Conservation (phyloP, 2,113 vertebrate genomes). For the Amphiprion ocellaris region DNA sequence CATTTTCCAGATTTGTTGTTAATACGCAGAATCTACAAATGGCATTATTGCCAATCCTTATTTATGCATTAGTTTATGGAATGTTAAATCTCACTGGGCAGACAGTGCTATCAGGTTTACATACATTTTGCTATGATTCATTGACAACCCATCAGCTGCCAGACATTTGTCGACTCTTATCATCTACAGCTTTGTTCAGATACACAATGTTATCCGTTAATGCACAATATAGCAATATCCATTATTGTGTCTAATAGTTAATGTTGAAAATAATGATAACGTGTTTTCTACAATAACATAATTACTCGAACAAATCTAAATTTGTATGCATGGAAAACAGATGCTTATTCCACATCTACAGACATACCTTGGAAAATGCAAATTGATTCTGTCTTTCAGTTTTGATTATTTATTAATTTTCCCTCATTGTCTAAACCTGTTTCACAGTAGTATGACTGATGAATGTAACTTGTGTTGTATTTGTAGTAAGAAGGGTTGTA, state of each 20-base stretch:
- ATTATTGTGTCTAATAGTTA: background rate
- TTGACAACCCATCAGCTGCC: conserved; percentile 24
- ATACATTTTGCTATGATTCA: conserved; percentile 18
- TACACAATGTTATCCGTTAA: background rate
- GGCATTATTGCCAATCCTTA: conserved; percentile 8
- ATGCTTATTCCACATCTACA: background rate
- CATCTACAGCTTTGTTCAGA: background rate
- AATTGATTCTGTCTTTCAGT: background rate
- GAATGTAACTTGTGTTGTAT: too few relatives aligned
- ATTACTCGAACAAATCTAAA: background rate
- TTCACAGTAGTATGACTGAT: background rate
- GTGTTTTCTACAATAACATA: background rate
- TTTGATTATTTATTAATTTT: background rate
- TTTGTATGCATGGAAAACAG: background rate
- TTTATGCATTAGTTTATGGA: background rate
- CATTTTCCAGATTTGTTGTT: conserved; percentile 26
- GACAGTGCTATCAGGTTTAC: conserved; percentile 4
- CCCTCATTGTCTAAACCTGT: background rate
- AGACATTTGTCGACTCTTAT: conserved; percentile 18
- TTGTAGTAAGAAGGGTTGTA: too few relatives aligned
- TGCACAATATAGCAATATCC: background rate
- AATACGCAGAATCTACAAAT: conserved; percentile 5
- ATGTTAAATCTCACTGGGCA: conserved; percentile 1
- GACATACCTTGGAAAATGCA: background rate
- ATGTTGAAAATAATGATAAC: too few relatives aligned